Conservation (phyloP, 53 echinoderm and acorn worm species). For the Astropecten irregularis region DNA sequence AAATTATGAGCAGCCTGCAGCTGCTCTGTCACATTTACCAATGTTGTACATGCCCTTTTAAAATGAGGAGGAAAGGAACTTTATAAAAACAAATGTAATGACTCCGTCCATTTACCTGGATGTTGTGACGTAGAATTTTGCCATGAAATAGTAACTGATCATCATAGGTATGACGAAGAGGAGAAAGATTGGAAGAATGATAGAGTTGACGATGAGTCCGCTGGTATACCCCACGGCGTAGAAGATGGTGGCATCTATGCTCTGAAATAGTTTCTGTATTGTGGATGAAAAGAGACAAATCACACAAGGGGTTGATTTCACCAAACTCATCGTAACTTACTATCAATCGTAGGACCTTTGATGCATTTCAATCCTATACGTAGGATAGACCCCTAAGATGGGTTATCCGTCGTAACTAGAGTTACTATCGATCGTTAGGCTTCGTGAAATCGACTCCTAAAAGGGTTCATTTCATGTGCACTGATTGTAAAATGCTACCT, state of each 20-base stretch:
- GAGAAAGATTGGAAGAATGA: constrained; percentile 54
- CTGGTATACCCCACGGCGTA: neutral
- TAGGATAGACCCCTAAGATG: no score
- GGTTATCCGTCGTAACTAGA: no score
- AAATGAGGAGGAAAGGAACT: no score
- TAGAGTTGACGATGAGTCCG: constrained; percentile 44
- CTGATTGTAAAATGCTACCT: neutral
- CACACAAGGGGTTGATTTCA: neutral
- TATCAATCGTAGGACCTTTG: neutral
- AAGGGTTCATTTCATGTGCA: no score
- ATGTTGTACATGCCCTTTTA: no score
- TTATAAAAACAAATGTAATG: no score
- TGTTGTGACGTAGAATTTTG: constrained; percentile 50
- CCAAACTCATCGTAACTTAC: no score
- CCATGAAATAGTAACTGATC: constrained; percentile 37
- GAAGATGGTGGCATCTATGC: constrained; percentile 7
- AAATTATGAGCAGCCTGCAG: no score
- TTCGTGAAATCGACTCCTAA: no score
- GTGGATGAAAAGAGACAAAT: neutral
- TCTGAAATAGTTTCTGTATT: constrained; percentile 29
- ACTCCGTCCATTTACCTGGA: constrained; percentile 68
- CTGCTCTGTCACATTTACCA: no score
- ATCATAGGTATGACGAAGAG: constrained; percentile 53
- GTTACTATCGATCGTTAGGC: no score
- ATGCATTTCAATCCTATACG: no score